Conservation (phyloP, 2,113 vertebrate species). For the Irena cyanogastra region DNA sequence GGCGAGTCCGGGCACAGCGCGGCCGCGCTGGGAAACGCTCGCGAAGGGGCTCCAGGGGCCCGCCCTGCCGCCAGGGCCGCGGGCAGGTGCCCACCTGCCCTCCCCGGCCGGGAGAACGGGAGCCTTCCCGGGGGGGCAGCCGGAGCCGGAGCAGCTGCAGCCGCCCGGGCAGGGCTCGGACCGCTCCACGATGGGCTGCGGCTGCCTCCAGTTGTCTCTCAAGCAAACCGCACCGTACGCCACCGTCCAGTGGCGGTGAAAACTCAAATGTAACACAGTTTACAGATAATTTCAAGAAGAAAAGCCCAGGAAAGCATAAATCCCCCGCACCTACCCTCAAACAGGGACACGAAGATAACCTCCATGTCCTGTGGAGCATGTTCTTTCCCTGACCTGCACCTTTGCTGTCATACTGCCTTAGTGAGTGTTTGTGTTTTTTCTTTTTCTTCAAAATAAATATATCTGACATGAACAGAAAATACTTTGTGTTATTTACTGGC, state of each 20-base stretch:
- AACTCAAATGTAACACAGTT: rapidly evolving
- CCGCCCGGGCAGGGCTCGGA: not conserved
- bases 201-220: rapidly evolving
- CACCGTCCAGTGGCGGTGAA: not conserved
- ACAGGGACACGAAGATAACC: not conserved
- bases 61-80: too few relatives aligned
- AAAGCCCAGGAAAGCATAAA: not conserved
- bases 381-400: not conserved
- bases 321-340: not conserved
- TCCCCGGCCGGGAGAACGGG: not conserved
- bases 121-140: not conserved
- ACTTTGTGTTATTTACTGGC: not conserved
- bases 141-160: not conserved
- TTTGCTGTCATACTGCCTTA: not conserved
- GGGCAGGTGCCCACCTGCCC: not conserved
- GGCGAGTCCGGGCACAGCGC: too few relatives aligned
- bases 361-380: rapidly evolving
- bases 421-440: too few relatives aligned
- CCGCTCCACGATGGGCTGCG: rapidly evolving
- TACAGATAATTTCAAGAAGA: not conserved
- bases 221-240: rapidly evolving
- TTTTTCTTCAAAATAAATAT: not conserved
- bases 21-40: too few relatives aligned
- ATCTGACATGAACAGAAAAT: not conserved
- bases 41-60: too few relatives aligned